Base-by-base conservation (phyloP, 2,888 invertebrate species). In the Linnaemya tessellans region DNA sequence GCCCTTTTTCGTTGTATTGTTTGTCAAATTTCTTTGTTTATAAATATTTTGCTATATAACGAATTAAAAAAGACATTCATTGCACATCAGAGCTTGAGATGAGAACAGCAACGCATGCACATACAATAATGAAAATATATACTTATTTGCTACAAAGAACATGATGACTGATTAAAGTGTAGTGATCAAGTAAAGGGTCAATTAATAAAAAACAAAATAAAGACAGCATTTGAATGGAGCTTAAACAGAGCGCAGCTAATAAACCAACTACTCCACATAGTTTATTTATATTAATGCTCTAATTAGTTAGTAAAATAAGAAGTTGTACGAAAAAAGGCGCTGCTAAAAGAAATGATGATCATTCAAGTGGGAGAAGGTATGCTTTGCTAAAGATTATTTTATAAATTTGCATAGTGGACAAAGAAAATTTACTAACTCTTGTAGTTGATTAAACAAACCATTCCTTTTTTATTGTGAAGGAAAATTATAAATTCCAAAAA, bases 101-200 rank as follows among this genome's bases (percentile, higher is more conserved):
- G 7, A n/a, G n/a, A n/a, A n/a, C 25, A 49, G 49, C 3, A 25
- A 20, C n/a, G 1, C 22, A 15, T 43, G 10, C 22, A 80, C 25
- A 43, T 41, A 7, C 3, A 56, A 64, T 20, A 65, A 56, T 1
- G 2, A 43, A 46, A 18, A 67, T 15, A 41, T 20, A 51, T 51
- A 51, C n/a, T n/a, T n/a, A n/a, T 15, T 43, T 51, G 41, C 38
- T n/a, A 43, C 20, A 30, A 25, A 11, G 38, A 70, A 56, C 38
- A 41, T 25, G 35, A 46, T 68, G 74, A 62, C 73, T 81, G 81
- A 84, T 84, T 81, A 73, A 81, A 70, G 68, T 51, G 60, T 54
- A 25, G 78, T 49, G 81, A 79, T 85, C 84, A 70, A 74, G 84
- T 79, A 65, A 82, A 85, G 81, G 84, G 84, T 85, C 84, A 85